phyloP scores from a whole-genome alignment of 2,888 invertebrate genomes.

The Hydrotaea cyrtoneurina region DNA sequence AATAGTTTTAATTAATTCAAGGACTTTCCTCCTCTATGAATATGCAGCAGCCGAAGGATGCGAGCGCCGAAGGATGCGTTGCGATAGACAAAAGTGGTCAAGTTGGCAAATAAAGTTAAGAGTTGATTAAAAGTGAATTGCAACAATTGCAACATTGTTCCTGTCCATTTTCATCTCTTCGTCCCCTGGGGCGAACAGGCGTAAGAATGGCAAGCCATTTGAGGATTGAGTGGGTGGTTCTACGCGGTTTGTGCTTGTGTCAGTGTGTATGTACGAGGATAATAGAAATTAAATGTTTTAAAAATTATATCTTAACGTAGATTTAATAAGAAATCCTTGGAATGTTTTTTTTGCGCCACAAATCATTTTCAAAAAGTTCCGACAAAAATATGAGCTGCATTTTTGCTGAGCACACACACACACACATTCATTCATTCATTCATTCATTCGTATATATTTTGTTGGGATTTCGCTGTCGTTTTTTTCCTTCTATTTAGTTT shows the following conservation, averaged over 20 bases:
- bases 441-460: no score
- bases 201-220: neutral
- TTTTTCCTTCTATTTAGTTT: slow-evolving; percentile 16
- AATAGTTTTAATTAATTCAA: slow-evolving; percentile 55
- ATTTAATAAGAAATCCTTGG: slow-evolving; percentile 16
- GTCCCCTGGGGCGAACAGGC: neutral
- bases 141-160: slow-evolving; percentile 24
- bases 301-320: slow-evolving; percentile 8
- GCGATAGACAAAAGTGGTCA: slow-evolving; percentile 31
- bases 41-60: slow-evolving; percentile 24
- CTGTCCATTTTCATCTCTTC: neutral
- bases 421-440: no score
- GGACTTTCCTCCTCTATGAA: slow-evolving; percentile 29
- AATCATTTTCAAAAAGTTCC: slow-evolving; percentile 10
- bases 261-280: neutral
- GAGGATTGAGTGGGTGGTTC: neutral
- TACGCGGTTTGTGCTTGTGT: neutral
- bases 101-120: slow-evolving; percentile 43
- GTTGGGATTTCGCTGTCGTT: slow-evolving; percentile 19
- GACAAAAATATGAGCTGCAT: slow-evolving; percentile 24
- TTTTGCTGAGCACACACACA: neutral
- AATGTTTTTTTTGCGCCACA: neutral
- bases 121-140: slow-evolving; percentile 37
- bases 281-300: slow-evolving; percentile 9
- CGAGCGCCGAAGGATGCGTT: neutral